Evolutionary conservation across 2,113 vertebrate genomes (phyloP).

Genomic region (Dolichallabes microphthalmus): DNA sequence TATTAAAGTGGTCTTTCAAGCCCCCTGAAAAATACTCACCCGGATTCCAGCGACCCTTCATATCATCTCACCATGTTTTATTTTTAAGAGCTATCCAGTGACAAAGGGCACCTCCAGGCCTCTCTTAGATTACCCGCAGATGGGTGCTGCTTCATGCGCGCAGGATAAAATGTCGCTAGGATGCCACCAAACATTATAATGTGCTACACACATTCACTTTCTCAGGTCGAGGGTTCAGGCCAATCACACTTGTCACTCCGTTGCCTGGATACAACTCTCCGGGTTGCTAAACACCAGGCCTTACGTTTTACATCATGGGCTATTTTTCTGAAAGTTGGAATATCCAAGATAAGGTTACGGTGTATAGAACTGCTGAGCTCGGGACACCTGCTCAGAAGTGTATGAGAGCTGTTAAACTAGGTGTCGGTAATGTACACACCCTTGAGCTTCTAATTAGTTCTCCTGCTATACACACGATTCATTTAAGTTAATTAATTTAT

Average conservation of each 20-base stretch:
- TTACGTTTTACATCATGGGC: conserved; percentile 92
- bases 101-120: conserved; percentile 79
- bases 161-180: conserved; percentile 70
- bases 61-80: conserved; percentile 75
- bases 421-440: conserved; percentile 27
- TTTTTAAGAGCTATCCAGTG: conserved; percentile 87
- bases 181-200: conserved; percentile 80
- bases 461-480: not conserved
- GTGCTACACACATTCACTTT: conserved; percentile 68
- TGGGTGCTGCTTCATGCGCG: conserved; percentile 69
- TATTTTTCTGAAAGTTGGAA: conserved; percentile 94
- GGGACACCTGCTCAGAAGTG: conserved; percentile 71
- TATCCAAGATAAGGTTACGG: conserved; percentile 85
- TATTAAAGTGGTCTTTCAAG: conserved; percentile 51
- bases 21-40: conserved; percentile 68
- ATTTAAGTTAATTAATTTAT: not conserved
- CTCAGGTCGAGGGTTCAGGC: conserved; percentile 74
- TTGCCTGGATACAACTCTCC: conserved; percentile 72
- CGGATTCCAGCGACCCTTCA: conserved; percentile 71
- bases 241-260: conserved; percentile 75
- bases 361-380: conserved; percentile 79
- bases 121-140: conserved; percentile 83
- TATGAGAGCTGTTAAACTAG: conserved; percentile 46
- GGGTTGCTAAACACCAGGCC: conserved; percentile 81
- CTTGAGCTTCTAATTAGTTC: not conserved